These are phyloP conservation scores for Oscheius sp. DNA, from an alignment of 2,888 invertebrate genomes.

Conservation along the genomic window DNA sequence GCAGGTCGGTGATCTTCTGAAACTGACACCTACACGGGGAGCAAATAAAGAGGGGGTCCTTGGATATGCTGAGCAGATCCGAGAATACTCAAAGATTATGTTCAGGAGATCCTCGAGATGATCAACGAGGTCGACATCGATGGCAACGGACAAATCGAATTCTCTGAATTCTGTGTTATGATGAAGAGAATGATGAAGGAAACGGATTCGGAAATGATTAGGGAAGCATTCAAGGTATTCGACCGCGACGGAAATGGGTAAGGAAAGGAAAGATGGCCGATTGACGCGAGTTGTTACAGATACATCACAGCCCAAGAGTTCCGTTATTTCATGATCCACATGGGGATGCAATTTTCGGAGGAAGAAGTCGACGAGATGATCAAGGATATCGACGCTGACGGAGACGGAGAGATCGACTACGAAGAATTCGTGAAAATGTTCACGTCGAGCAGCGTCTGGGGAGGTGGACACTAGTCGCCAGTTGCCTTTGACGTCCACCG, in stretches of 20 bases:
- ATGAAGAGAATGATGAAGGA: conserved; percentile 46
- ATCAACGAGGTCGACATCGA: conserved; percentile 73
- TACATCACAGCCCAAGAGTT: conserved; percentile 70
- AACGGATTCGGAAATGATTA: conserved; percentile 71
- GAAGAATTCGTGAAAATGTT: conserved; percentile 33
- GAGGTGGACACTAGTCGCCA: background rate
- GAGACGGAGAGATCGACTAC: conserved; percentile 39
- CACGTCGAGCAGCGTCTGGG: conserved; percentile 22
- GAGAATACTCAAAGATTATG: background rate
- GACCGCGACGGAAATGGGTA: conserved; percentile 71
- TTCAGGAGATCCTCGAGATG: conserved; percentile 72
- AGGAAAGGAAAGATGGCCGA: conserved; percentile 16
- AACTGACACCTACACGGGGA: background rate
- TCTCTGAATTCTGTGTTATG: conserved; percentile 56
- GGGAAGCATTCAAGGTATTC: conserved; percentile 72
- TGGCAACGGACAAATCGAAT: conserved; percentile 72
- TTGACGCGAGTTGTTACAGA: background rate
- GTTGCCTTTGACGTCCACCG: background rate
- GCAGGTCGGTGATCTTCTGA: conserved; percentile 50
- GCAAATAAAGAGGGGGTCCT: background rate
- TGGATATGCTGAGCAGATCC: background rate
- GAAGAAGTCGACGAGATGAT: conserved; percentile 73
- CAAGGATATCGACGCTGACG: conserved; percentile 67
- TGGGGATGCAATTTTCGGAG: conserved; percentile 73
- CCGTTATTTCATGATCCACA: conserved; percentile 70